A percentile compares a stretch with the other conserved stretches of the same genome.
These are phyloP conservation scores for Choloepus hoffmanni DNA, from an alignment of 2,113 vertebrate genomes.

Conservation along the genomic window DNA sequence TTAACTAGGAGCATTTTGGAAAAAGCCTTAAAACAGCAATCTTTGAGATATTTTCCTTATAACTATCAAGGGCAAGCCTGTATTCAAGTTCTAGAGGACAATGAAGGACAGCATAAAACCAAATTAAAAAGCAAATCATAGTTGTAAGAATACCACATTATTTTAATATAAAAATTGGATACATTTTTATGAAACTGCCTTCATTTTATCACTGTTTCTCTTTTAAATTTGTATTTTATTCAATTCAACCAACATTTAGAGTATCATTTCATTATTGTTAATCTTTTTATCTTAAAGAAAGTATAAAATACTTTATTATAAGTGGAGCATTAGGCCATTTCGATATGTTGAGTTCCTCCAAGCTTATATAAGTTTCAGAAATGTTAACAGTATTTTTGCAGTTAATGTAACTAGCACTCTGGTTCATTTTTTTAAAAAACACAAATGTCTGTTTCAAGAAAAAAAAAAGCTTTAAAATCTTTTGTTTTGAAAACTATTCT, in stretches of 20 bases:
- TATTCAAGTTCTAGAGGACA: conserved; percentile 48
- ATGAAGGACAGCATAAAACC: neutral
- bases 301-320: conserved; percentile 33
- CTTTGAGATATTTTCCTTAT: conserved; percentile 66
- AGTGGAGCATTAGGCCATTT: neutral
- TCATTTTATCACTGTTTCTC: neutral
- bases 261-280: neutral
- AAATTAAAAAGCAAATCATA: conserved; percentile 33
- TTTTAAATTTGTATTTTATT: conserved; percentile 2
- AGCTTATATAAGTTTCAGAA: neutral
- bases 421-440: neutral
- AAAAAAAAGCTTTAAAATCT: neutral
- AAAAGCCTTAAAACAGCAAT: conserved; percentile 69
- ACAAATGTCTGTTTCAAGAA: neutral
- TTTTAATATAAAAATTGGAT: neutral
- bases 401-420: neutral
- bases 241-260: neutral
- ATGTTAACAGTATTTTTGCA: neutral
- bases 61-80: conserved; percentile 19
- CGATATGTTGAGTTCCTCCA: neutral
- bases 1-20: conserved; percentile 26
- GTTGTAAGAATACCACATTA: neutral
- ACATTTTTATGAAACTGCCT: neutral
- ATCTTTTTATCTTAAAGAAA: neutral
- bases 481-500: conserved; percentile 63